phyloP scores from a whole-genome alignment of 2,113 vertebrate genomes.

The Pollachius pollachius region DNA sequence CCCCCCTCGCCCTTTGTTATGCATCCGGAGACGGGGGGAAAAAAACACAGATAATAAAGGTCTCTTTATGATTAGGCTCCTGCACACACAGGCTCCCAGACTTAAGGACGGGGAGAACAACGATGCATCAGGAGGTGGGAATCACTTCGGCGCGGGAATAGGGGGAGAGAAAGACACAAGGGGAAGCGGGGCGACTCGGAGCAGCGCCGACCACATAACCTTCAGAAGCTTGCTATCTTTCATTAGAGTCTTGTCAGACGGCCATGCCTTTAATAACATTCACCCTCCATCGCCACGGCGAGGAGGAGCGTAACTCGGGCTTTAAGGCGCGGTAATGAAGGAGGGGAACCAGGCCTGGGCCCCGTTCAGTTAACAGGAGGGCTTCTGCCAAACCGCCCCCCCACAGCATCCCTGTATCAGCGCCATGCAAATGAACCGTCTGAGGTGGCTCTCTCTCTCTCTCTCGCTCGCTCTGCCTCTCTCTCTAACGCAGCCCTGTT shows the following conservation, averaged over 20 bases:
- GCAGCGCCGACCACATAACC: constrained; percentile 73
- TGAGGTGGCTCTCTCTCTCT: constrained; percentile 34
- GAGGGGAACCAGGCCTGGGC: constrained; percentile 61
- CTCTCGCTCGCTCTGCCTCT: constrained; percentile 78
- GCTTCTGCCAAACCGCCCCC: constrained; percentile 45
- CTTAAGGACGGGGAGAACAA: constrained; percentile 62
- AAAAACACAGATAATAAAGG: constrained; percentile 70
- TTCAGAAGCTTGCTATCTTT: constrained; percentile 83
- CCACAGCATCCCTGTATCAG: constrained; percentile 75
- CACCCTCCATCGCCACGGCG: constrained; percentile 65
- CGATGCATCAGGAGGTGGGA: constrained; percentile 79
- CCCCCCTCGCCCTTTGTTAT: constrained; percentile 68
- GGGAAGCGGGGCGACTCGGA: too few species aligned
- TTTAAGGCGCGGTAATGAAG: constrained; percentile 81
- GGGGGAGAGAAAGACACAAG: constrained; percentile 57
- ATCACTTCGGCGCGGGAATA: constrained; percentile 70
- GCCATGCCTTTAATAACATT: constrained; percentile 80
- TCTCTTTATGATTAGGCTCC: constrained; percentile 77
- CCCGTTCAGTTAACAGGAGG: constrained; percentile 60
- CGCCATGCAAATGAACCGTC: constrained; percentile 88
- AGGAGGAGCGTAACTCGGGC: constrained; percentile 77
- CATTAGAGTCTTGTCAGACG: constrained; percentile 79
- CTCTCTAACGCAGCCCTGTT: constrained; percentile 88
- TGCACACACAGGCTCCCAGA: constrained; percentile 65
- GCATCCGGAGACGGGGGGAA: constrained; percentile 46